Evolutionary conservation across 2,113 vertebrate genomes (phyloP).

Genomic region (Xiphophorus couchianus): DNA sequence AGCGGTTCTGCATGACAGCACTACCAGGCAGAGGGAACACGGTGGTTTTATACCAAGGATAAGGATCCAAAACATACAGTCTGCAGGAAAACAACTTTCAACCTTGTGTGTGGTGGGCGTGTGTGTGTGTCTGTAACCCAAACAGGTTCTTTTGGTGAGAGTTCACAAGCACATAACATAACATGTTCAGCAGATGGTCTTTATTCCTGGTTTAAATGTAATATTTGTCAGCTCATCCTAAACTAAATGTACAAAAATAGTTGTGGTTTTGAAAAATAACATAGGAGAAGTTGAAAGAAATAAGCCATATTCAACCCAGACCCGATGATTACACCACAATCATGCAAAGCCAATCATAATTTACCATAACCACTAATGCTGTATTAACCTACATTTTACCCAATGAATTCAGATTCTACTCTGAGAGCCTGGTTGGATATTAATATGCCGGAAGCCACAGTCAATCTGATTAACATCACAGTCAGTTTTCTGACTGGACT

Average conservation of each 20-base stretch:
- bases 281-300: not conserved
- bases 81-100: too few relatives aligned
- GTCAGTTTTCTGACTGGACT: slow-evolving; percentile 31
- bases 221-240: not conserved
- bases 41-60: too few relatives aligned
- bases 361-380: slow-evolving; percentile 59
- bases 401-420: slow-evolving; percentile 21
- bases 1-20: too few relatives aligned
- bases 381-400: slow-evolving; percentile 73
- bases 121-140: too few relatives aligned
- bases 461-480: slow-evolving; percentile 53
- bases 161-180: too few relatives aligned
- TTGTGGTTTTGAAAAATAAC: not conserved
- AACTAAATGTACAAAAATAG: not conserved
- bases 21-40: too few relatives aligned
- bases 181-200: too few relatives aligned
- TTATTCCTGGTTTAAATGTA: not conserved
- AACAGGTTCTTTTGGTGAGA: not conserved
- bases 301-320: slow-evolving; percentile 11
- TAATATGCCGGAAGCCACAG: slow-evolving; percentile 23
- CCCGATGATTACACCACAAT: slow-evolving; percentile 7
- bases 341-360: slow-evolving; percentile 18
- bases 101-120: too few relatives aligned
- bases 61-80: too few relatives aligned
- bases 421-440: slow-evolving; percentile 15